Base-by-base conservation (phyloP, 2,113 vertebrate genomes). In the Rhinolophus sinicus region DNA sequence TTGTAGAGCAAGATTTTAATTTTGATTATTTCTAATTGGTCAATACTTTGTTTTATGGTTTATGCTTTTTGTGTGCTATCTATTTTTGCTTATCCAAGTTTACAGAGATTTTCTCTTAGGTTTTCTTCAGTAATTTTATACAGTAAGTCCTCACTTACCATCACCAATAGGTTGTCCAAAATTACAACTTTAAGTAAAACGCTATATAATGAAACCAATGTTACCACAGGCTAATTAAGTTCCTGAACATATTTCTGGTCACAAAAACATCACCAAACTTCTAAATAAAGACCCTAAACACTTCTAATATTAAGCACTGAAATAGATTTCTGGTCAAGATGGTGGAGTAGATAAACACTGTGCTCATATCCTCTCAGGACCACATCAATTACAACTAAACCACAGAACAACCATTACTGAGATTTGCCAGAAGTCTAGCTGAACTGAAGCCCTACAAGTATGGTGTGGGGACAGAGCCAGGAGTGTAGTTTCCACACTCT, bases 41-140 rank as follows among this genome's bases (percentile, higher is more conserved):
- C 33, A 65, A 15, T 89, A 78, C 80, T 94, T 95, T 90, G 62
- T 50, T 81, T 90, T 60, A 40, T 44, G 75, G 26, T 93, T 93
- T 64, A 83, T 89, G 28, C 18, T 83, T 91, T 89, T 85, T 35
- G 19, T 44, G 67, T 91, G 24, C 19, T 47, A 65, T 21, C 38
- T 84, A 65, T 2, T 38, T 83, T 75, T 88, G 84, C 22, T 91
- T 52, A 86, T 1, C 10, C 35, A 52, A 72, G 6, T 84, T 70
- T 73, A 67, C 35, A 82, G 44, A 77, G n/a, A 65, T 86, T 91
- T 72, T 88, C 38, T 85, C 44, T 64, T 65, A 6, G 28, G 30
- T 44, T 85, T 90, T 54, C 26, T 80, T n/a, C 35, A 86, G 88
- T 80, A 67, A 60, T 72, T 56, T 54, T 30, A 54, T 38, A 11